Conservation (phyloP, 2,113 vertebrate genomes). For the Pteruthius melanotis region DNA sequence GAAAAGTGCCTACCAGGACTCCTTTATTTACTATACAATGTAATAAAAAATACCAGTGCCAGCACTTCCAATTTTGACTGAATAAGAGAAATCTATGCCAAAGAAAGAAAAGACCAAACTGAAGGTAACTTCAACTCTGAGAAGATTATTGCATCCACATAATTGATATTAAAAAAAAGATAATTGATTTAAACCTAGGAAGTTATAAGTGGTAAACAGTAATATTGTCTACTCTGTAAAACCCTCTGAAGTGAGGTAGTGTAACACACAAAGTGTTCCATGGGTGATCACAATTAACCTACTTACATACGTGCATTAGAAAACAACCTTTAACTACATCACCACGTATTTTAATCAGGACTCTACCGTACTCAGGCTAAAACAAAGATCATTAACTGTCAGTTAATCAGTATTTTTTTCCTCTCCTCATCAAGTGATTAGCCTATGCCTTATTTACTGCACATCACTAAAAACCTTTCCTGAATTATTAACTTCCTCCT, state of each 20-base stretch:
- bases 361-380: background rate
- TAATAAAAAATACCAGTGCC: background rate
- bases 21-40: background rate
- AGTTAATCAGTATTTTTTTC: background rate
- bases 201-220: background rate
- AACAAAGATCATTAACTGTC: background rate
- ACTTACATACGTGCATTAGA: background rate
- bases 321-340: constrained; percentile 3
- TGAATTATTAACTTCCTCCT: background rate
- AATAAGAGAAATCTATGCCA: background rate
- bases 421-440: background rate
- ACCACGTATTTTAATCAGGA: background rate
- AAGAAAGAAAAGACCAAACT: background rate
- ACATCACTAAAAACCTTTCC: background rate
- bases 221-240: background rate
- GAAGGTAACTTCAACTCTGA: background rate
- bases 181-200: background rate
- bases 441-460: background rate
- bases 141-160: background rate
- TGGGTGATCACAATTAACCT: background rate
- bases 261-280: background rate
- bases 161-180: background rate
- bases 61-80: background rate
- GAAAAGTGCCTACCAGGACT: background rate
- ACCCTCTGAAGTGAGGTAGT: background rate